Conservation (phyloP, 2,113 vertebrate species). For the Nymphicus hollandicus region DNA sequence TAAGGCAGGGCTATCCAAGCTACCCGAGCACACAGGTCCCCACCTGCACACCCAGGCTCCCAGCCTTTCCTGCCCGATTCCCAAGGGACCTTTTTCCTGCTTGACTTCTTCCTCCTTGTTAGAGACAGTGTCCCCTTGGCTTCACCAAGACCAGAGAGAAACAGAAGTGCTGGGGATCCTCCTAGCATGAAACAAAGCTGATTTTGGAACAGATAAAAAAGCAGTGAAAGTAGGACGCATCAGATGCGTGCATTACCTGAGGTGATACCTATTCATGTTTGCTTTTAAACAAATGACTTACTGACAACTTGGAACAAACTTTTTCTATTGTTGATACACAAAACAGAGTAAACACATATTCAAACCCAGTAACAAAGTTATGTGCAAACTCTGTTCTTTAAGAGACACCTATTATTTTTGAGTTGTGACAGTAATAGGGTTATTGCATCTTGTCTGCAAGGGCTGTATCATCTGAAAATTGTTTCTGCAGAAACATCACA, state of each 20-base stretch:
- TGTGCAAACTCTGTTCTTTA: background rate
- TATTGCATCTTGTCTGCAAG: background rate
- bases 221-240: background rate
- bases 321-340: background rate
- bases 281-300: background rate
- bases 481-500: background rate
- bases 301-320: background rate
- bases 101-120: background rate
- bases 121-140: too few relatives aligned
- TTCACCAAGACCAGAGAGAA: background rate
- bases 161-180: background rate
- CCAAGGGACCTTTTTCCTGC: background rate
- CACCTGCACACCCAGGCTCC: fast-evolving
- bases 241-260: fast-evolving
- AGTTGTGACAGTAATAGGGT: background rate
- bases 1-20: background rate
- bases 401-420: background rate
- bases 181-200: background rate
- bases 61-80: fast-evolving
- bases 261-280: background rate
- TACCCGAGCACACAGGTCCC: fast-evolving
- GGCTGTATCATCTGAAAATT: background rate
- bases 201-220: background rate
- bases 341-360: conserved; percentile 44
- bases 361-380: background rate